Percentiles rank a stretch among this genome's conserved stretches.
Evolutionary conservation across 1,140 invertebrate genomes (phyloP).

Genomic region (Prorops nasuta): DNA sequence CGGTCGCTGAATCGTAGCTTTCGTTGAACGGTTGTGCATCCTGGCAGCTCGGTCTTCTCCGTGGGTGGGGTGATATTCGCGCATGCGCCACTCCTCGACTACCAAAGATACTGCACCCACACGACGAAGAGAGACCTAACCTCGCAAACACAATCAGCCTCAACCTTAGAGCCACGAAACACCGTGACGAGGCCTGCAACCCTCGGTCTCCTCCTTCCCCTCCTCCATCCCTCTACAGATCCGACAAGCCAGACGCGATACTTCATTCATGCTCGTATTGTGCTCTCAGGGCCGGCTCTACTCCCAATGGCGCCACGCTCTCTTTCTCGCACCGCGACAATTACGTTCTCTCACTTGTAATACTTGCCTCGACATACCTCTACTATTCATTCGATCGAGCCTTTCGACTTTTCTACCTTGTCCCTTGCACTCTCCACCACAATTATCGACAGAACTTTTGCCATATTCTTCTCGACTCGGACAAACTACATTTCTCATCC

Average conservation of each 20-base stretch:
- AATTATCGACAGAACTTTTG: too few species aligned
- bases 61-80: conserved; percentile 23
- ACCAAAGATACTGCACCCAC: not conserved
- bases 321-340: conserved; percentile 3
- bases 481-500: too few species aligned
- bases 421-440: too few species aligned
- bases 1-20: too few species aligned
- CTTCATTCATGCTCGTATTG: conserved; percentile 66
- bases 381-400: too few species aligned
- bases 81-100: conserved; percentile 3
- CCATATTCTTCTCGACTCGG: too few species aligned
- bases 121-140: not conserved
- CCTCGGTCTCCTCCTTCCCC: conserved; percentile 1
- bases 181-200: conserved; percentile 23
- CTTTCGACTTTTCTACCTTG: too few species aligned
- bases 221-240: conserved; percentile 19
- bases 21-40: conserved; percentile 25
- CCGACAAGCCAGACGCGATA: conserved; percentile 46
- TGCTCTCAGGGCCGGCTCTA: conserved; percentile 42
- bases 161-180: conserved; percentile 22
- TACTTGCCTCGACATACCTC: too few species aligned
- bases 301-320: conserved; percentile 5
- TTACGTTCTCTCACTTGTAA: too few species aligned
- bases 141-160: conserved; percentile 21
- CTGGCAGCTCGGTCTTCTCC: conserved; percentile 11